Evolutionary conservation across 2,797 vertebrate genomes (phyloP), one percentile per base, ranked within the genome.

Genomic region (Sebastolobus altivelis): DNA sequence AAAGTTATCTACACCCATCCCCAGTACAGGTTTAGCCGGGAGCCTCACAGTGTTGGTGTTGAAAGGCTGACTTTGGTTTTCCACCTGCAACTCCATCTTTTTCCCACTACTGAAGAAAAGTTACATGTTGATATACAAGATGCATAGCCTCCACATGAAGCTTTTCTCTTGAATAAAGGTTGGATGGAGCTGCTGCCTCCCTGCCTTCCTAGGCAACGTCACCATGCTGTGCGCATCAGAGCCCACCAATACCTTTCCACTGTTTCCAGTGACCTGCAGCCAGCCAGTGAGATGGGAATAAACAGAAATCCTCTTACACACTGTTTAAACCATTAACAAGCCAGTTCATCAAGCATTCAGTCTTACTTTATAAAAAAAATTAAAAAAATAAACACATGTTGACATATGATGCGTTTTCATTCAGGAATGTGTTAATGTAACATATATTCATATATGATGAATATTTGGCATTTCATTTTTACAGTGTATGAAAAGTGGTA

Each of bases 1-100:
- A 14, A 98, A 95, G 92, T 97, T 97, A 78, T 99, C 97, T 0
- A 96, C 92, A 43, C 96, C 97, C 25, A 97, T 95, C 0, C 95
- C 97, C 1, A 96, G 93, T 0, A 96, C 31, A 27, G 82, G 83
- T 82, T 88, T 86, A 3, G 62, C 71, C 0, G 89, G 86, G 52
- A 86, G 71, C 66, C 1, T 58, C 59, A 16, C 75, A 0, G 83
- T 65, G 90, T 31, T 59, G 52, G 20, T 6, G 73, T 65, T 62
- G 31, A 77, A 40, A 16, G 67, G 31, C 58, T 80, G 72, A 20
- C 81, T 90, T 4, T 89, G 91, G 73, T 91, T 91, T 20, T 90
- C 83, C 85, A 84, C 54, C 65, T 77, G 79, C 11, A 49, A 70
- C 12, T 93, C 91, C 91, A 91, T 93, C 27, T 60, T 72, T 37